Evolutionary conservation across 2,888 invertebrate genomes (phyloP), one percentile per base, ranked within the genome.

Genomic region (Onthophagus sagittarius): DNA sequence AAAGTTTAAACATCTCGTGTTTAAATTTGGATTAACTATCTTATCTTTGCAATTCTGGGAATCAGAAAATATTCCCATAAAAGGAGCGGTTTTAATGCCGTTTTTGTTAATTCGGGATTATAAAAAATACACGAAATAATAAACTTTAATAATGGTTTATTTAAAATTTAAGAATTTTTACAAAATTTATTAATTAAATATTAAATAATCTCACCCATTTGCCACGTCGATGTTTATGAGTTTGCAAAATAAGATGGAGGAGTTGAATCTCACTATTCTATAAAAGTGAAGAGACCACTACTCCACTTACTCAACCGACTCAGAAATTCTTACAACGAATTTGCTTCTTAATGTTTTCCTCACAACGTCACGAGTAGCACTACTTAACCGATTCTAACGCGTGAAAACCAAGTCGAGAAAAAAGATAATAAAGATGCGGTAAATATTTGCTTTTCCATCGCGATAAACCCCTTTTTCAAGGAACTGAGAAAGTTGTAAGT

Each of bases 181-280:
- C 23, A 23, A 23, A 23, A 3, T 2, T 23, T 2, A 23, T 9
- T 53, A 4, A 53, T 53, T 53, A 11, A 4, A 53, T 4, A 53
- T 53, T 53, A 53, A 53, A 53, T 53, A 53, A 53, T 53, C 39
- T 53, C 39, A 53, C 39, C 39, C 11, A 4, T 23, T 39, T 70
- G 15, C 15, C 70, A 14, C 63, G 72, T 23, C 15, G 71, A 11
- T 11, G 39, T 53, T 9, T 53, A 63, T 69, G 73, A 76, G 78
- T 78, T 77, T 76, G 76, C 76, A 80, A 80, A 79, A 79, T 79
- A 80, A 80, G 80, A 80, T 83, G 84, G 84, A 85, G 85, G 84
- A 85, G 85, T 85, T 84, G 85, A 85, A 85, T 85, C 85, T 85
- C 85, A 85, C 85, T 84, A 79, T 77, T 79, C 77, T 73, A 81